phyloP scores from a whole-genome alignment of 2,113 vertebrate species.

The Laterallus jamaicensis region DNA sequence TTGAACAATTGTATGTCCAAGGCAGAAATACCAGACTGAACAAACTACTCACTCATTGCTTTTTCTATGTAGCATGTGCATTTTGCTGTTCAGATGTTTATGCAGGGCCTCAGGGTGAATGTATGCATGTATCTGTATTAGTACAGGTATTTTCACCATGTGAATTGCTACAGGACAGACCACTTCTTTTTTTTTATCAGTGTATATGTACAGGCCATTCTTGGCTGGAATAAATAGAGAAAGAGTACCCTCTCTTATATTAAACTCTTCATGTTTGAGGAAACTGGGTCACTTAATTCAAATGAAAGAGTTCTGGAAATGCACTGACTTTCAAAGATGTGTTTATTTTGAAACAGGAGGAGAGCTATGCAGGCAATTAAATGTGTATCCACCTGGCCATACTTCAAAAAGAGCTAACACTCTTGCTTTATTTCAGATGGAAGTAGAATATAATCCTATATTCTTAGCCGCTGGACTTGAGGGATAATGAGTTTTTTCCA shows the following conservation, averaged over 20 bases:
- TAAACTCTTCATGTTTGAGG: background rate
- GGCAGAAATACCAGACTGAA: background rate
- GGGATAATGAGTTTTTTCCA: slow-evolving; percentile 6
- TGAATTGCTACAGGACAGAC: background rate
- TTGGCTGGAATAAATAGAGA: background rate
- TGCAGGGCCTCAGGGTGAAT: background rate
- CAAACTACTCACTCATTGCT: background rate
- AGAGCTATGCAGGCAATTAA: background rate
- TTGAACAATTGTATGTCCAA: background rate
- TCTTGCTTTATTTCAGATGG: background rate
- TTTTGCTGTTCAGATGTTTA: background rate
- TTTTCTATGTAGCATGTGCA: background rate
- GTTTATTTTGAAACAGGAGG: background rate
- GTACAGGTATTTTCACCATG: background rate
- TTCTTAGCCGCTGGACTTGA: background rate
- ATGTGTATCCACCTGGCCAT: background rate
- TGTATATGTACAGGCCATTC: background rate
- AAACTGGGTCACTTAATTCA: background rate
- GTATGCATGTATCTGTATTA: background rate
- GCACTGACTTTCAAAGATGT: background rate
- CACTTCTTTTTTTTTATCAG: background rate
- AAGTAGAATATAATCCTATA: background rate
- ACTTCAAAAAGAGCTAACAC: background rate
- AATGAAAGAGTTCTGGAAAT: background rate
- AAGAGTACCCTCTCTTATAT: background rate